A percentile compares a stretch with the other conserved stretches of the same genome.
Conservation (phyloP, 2,113 vertebrate species). For the Motacilla alba region DNA sequence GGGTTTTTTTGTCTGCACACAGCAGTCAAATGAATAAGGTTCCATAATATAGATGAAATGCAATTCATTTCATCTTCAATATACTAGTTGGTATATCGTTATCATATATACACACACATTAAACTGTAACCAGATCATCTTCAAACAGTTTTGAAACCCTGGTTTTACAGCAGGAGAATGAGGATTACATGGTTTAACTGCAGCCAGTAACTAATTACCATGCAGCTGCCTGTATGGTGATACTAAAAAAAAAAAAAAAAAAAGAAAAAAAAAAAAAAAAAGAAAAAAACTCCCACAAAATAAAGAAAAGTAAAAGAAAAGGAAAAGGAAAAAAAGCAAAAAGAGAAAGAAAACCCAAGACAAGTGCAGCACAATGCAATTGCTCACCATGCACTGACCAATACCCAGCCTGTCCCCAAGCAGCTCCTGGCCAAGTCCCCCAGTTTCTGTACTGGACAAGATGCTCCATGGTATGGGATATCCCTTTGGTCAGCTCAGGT, state of each 20-base stretch:
- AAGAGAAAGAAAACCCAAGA: not conserved
- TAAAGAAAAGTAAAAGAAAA: not conserved
- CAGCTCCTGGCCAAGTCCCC: not conserved
- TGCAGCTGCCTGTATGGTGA: not conserved
- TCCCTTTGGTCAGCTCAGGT: not conserved
- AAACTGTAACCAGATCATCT: not conserved
- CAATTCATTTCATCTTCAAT: not conserved
- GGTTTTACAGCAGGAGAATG: not conserved
- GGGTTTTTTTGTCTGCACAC: not conserved
- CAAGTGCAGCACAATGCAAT: not conserved
- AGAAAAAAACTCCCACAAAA: too few relatives aligned
- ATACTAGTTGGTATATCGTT: not conserved
- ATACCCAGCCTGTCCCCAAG: not conserved
- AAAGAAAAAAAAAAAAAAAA: too few relatives aligned
- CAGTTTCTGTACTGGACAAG: not conserved
- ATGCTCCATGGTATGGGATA: rapidly evolving
- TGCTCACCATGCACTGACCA: not conserved
- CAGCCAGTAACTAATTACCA: not conserved
- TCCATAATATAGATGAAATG: not conserved
- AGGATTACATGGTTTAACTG: not conserved
- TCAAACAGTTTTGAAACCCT: not conserved
- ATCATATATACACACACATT: not conserved
- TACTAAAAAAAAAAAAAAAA: not conserved
- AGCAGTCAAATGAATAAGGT: not conserved
- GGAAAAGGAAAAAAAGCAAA: too few relatives aligned